Evolutionary conservation across 2,113 vertebrate species (phyloP), one percentile per base, ranked within the genome.

Genomic region (Sapayoa aenigma): DNA sequence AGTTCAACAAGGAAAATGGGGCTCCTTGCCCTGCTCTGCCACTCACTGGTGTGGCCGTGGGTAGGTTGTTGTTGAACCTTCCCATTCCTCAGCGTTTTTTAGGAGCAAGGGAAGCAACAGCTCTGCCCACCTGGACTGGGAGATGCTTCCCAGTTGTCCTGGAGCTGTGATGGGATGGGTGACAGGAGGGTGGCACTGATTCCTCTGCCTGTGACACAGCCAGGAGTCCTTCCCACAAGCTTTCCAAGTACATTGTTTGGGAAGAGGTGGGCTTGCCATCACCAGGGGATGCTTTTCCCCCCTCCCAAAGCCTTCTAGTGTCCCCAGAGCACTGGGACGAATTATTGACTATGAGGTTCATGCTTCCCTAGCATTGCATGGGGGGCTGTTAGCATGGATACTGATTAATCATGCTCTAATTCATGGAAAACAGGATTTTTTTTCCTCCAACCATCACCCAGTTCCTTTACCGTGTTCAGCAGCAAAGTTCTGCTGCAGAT

Each of bases 361-460:
- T 50, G n/a, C 93, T 80, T 50, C 73, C 59, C 16, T 41, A 5
- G 9, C 23, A 0, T 84, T 27, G 37, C 68, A 17, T 0, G 5
- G 56, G 58, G 24, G 4, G 11, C 59, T n/a, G 20, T 63, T 39
- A 63, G 69, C 47, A 10, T 78, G 86, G 85, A 19, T 85, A 2
- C 69, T 92, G 89, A 92, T 95, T 93, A 95, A 94, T 84, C 87
- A 82, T 91, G 84, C 93, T 91, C 90, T 55, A 87, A 78, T 91
- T 96, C 39, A 95, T 93, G 63, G 86, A 86, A 92, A 93, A 73
- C 30, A 2, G 53, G 23, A 1, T 27, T 65, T 55, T 67, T 39
- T 35, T 16, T 7, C 16, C 12, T 13, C 83, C 84, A 55, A 30
- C 31, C 14, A 1, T 28, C 66, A 12, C 35, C 41, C 82, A 3